These are phyloP conservation scores for Murina feae DNA, from an alignment of 2,113 vertebrate species.

Conservation along the genomic window DNA sequence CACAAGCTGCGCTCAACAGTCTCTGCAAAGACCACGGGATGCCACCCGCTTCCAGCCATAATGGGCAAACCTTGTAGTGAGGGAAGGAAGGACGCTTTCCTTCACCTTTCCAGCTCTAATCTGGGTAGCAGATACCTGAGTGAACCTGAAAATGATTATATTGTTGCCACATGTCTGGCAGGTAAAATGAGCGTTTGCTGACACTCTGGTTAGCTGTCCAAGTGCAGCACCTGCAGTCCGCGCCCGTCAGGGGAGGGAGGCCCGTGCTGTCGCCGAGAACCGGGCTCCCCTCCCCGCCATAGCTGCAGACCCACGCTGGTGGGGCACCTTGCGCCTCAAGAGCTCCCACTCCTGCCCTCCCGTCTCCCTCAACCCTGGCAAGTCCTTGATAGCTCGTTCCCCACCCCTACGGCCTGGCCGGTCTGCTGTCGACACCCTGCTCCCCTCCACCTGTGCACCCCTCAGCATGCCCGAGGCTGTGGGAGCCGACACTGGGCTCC, in stretches of 20 bases:
- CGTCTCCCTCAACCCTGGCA: too few relatives aligned
- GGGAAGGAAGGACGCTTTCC: accelerated
- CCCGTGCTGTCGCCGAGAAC: background rate
- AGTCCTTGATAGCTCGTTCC: too few relatives aligned
- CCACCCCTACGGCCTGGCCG: background rate
- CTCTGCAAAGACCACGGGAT: background rate
- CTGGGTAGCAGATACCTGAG: background rate
- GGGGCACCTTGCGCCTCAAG: background rate
- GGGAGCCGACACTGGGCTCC: background rate
- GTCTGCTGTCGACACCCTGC: too few relatives aligned
- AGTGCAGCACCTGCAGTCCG: background rate
- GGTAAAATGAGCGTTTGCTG: background rate
- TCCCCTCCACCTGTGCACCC: background rate
- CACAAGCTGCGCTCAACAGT: background rate
- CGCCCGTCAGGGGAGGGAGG: background rate
- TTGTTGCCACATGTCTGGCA: too few relatives aligned
- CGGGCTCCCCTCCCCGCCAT: background rate
- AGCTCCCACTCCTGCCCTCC: background rate
- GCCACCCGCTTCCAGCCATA: background rate
- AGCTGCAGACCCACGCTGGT: background rate
- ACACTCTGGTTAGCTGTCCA: background rate
- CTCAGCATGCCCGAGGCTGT: background rate
- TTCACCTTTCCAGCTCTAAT: background rate
- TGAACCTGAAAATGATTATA: background rate
- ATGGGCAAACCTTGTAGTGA: background rate